Percentiles rank a stretch among this genome's conserved stretches.
Conservation (phyloP, 2,113 vertebrate genomes). For the Circaetus gallicus region DNA sequence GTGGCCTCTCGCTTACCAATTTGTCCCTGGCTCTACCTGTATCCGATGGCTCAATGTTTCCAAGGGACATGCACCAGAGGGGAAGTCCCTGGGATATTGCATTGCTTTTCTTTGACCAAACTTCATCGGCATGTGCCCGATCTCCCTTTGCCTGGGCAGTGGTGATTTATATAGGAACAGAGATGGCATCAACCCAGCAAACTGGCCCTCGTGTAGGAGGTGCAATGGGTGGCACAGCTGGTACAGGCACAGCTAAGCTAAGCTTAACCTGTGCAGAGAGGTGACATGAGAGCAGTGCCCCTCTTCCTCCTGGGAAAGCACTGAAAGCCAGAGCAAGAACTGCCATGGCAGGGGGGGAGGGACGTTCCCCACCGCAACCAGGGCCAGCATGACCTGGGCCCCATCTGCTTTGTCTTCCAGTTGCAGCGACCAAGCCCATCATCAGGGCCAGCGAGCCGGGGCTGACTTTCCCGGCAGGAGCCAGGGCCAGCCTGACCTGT, state of each 20-base stretch:
- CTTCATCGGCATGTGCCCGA: accelerated
- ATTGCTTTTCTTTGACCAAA: background rate
- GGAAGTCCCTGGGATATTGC: background rate
- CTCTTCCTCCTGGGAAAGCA: background rate
- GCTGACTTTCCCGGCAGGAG: background rate
- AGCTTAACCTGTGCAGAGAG: too few relatives aligned
- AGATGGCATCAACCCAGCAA: background rate
- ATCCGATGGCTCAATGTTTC: accelerated
- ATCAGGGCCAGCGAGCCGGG: background rate
- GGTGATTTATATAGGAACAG: background rate
- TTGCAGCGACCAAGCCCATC: constrained; percentile 57
- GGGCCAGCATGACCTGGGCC: background rate
- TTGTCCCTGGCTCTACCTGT: background rate
- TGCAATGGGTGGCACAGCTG: accelerated
- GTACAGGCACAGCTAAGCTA: background rate
- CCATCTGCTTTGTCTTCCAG: constrained; percentile 10
- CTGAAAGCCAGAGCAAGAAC: background rate
- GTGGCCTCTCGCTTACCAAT: accelerated
- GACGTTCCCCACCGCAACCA: background rate
- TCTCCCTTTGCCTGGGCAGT: background rate
- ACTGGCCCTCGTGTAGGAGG: too few relatives aligned
- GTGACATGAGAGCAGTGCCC: accelerated
- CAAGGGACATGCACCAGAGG: accelerated
- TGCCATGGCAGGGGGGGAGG: accelerated
- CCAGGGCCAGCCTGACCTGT: constrained; percentile 50